phyloP scores from a whole-genome alignment of 2,888 invertebrate species.

The Mesorhabditis belari region DNA sequence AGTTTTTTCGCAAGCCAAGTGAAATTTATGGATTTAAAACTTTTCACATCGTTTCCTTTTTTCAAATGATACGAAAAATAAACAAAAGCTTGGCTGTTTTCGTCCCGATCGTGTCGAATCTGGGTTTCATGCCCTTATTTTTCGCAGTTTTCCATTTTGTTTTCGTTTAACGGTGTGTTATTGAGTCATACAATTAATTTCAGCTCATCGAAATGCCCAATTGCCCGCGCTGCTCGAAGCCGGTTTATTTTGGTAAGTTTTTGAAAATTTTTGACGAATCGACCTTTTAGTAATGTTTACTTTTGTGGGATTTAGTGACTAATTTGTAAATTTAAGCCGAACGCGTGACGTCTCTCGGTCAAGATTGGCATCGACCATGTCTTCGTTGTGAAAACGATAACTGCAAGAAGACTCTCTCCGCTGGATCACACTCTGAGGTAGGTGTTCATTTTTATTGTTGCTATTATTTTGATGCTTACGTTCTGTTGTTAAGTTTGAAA shows the following conservation, averaged over 20 bases:
- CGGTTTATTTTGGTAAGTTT: conserved; percentile 50
- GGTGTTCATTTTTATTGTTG: neutral
- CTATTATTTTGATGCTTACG: no score
- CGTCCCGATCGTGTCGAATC: neutral
- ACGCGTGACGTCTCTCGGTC: conserved; percentile 67
- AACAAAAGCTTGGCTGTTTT: neutral
- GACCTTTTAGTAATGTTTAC: neutral
- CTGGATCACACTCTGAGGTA: conserved; percentile 65
- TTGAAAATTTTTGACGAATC: neutral
- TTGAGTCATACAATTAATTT: neutral
- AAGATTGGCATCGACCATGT: conserved; percentile 69
- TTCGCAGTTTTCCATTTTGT: neutral
- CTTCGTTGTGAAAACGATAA: conserved; percentile 63
- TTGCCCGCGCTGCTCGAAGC: conserved; percentile 48
- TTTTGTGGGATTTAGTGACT: neutral
- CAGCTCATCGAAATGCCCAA: conserved; percentile 34
- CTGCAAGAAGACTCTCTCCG: conserved; percentile 67
- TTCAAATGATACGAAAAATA: neutral
- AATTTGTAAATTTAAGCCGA: conserved; percentile 61
- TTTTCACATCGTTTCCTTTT: no score
- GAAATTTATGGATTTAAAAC: no score
- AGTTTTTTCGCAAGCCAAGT: no score
- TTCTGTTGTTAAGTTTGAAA: neutral
- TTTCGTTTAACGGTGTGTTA: neutral
- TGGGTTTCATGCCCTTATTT: neutral